Evolutionary conservation across 2,113 vertebrate species (phyloP), one percentile per base, ranked within the genome.

Genomic region (Melanotaenia duboulayi): DNA sequence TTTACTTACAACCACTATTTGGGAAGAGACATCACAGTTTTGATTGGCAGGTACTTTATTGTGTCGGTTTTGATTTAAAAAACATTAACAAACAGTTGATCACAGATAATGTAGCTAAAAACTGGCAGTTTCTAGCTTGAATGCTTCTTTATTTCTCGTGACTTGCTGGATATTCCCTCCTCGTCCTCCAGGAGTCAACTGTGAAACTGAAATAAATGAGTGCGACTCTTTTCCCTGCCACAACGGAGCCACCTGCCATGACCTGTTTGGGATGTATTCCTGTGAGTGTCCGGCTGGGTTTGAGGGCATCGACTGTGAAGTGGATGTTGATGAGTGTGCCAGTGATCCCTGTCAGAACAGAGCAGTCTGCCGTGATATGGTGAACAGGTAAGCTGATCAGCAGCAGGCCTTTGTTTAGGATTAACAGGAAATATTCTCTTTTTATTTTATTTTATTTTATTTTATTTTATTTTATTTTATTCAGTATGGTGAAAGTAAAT

Each of bases 201-300:
- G 97, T 81, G 95, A 97, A 25, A 71, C 50, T 28, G 96, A 98
- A 82, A 94, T 97, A 56, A 93, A 98, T 39, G 96, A 98, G 81
- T 98, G 97, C 19, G 93, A 90, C 44, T 95, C 96, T 0, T 76
- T 58, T 0, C 97, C 97, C 39, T 98, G 97, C 78, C 91, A 82
- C 81, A 95, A 97, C 0, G 95, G 94, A 25, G 96, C 93, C 54
- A 90, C 84, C 28, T 98, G 97, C 91, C 89, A 66, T 16, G 96
- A 98, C 55, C 87, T 95, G 0, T 32, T 96, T 11, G 94, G 92
- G n/a, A 92, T 92, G 87, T 97, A 96, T 91, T 90, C 87, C 60
- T 98, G 97, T 37, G 90, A 93, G 55, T 98, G 97, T 74, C 58
- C 63, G 4, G 87, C 89, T 0, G 97, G 97, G 3, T 98, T 95